These are phyloP conservation scores for Rhingia campestris DNA, from an alignment of 2,888 invertebrate genomes.

Conservation along the genomic window DNA sequence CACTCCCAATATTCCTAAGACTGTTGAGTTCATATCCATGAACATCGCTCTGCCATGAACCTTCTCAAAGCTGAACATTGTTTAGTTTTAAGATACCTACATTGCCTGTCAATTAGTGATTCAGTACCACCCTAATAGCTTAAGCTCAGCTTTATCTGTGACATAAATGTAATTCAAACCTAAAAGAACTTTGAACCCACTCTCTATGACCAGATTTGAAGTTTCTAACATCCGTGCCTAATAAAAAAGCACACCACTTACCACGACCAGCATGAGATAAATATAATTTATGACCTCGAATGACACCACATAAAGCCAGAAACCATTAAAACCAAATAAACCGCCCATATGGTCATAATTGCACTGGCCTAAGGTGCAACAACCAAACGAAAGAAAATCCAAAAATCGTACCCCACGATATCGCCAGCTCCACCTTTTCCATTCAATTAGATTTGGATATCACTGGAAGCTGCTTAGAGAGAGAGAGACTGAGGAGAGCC, in stretches of 20 bases:
- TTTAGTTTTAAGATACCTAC: too few species aligned
- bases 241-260: not conserved
- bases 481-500: slow-evolving; percentile 5
- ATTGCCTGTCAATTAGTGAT: too few species aligned
- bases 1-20: slow-evolving; percentile 89
- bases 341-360: slow-evolving; percentile 18
- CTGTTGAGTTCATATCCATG: slow-evolving; percentile 71
- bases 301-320: not conserved
- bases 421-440: slow-evolving; percentile 16
- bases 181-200: not conserved
- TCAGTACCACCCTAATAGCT: too few species aligned
- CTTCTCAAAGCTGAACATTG: too few species aligned
- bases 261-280: slow-evolving; percentile 18
- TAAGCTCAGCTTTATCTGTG: too few species aligned
- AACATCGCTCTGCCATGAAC: too few species aligned
- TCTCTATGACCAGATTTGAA: not conserved
- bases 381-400: slow-evolving; percentile 5
- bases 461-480: slow-evolving; percentile 9
- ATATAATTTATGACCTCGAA: slow-evolving; percentile 20
- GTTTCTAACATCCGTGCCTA: not conserved
- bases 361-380: slow-evolving; percentile 8
- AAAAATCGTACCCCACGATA: not conserved
- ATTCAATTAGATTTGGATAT: slow-evolving; percentile 39
- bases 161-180: too few species aligned
- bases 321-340: slow-evolving; percentile 35